phyloP scores from a whole-genome alignment of 2,888 invertebrate species.

The Dryomyza anilis region DNA sequence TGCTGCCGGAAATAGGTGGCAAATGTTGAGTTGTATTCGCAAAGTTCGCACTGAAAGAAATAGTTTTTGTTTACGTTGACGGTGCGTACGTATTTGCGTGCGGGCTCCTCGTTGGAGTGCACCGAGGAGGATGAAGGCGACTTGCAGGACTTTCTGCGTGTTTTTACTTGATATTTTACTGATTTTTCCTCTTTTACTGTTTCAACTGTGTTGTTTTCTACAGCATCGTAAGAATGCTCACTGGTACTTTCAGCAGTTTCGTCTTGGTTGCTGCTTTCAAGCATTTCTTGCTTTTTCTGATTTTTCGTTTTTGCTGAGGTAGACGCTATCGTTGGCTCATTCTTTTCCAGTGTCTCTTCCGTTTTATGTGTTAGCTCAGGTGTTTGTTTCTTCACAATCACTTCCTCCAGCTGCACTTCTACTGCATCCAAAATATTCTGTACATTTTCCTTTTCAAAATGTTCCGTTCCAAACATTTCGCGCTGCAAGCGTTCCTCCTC shows the following conservation, averaged over 20 bases:
- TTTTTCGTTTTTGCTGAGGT: too few relatives aligned
- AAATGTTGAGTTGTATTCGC: slow-evolving; percentile 12
- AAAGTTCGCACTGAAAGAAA: slow-evolving; percentile 21
- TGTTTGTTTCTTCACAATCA: too few relatives aligned
- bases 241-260: too few relatives aligned
- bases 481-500: background rate
- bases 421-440: too few relatives aligned
- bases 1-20: slow-evolving; percentile 22
- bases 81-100: slow-evolving; percentile 21
- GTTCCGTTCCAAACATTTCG: background rate
- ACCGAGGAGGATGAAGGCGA: background rate
- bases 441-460: slow-evolving; percentile 12
- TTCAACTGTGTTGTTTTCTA: background rate
- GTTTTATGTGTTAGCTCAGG: background rate
- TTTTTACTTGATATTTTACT: background rate
- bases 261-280: too few relatives aligned
- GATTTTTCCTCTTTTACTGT: background rate
- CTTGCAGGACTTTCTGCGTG: background rate
- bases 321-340: background rate
- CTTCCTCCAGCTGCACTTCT: too few relatives aligned
- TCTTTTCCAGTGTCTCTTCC: background rate
- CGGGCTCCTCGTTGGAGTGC: too few relatives aligned
- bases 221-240: too few relatives aligned
- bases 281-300: too few relatives aligned
- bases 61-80: slow-evolving; percentile 21